Base-by-base conservation (phyloP, 1,140 invertebrate genomes). In the Drosophila arizonae region DNA sequence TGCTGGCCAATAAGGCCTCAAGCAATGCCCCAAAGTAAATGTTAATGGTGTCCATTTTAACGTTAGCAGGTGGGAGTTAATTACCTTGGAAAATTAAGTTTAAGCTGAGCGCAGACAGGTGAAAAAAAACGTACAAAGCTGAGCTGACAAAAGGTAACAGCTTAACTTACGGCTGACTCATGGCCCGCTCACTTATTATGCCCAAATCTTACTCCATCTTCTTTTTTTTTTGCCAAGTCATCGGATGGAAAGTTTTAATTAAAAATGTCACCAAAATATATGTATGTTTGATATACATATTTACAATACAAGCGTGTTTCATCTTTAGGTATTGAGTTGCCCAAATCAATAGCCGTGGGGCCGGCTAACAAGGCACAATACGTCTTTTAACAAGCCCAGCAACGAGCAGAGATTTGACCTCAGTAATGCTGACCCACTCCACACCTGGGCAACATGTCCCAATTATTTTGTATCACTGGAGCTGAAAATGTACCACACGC, bases 381-480 rank as follows among this genome's bases (percentile, higher is more conserved):
- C 43, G 43, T 17, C 43, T 17, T 6, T 8, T 15, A 15, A 46
- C 33, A 66, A 54, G 62, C 41, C 45, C 17, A 52, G 39, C 33
- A 68, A 36, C 21, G 21, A 48, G 13, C 36, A 65, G 3, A 4
- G 36, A 46, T 43, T 71, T 77, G 76, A 77, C 76, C 71, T 64
- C 11, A 66, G 57, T 39, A 24, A 45, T 57, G 45, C n/a, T 68
- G 45, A 30, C 28, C 30, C 33, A 9, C 30, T 36, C 13, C 33
- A 17, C 58, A 65, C 72, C 66, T 75, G 68, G 55, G 17, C 33
- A 41, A 76, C 73, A 58, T 79, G 58, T 64, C 74, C 76, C 77
- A 78, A 80, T 80, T 80, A 80, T 80, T 75, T 67, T 77, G 75
- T 76, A 77, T 77, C 77, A 77, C 45, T 77, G 72, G 45, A 77